A percentile compares a stretch with the other conserved stretches of the same genome.
phyloP scores from a whole-genome alignment of 2,797 vertebrate species.

The Melanotaenia parkinsoni region DNA sequence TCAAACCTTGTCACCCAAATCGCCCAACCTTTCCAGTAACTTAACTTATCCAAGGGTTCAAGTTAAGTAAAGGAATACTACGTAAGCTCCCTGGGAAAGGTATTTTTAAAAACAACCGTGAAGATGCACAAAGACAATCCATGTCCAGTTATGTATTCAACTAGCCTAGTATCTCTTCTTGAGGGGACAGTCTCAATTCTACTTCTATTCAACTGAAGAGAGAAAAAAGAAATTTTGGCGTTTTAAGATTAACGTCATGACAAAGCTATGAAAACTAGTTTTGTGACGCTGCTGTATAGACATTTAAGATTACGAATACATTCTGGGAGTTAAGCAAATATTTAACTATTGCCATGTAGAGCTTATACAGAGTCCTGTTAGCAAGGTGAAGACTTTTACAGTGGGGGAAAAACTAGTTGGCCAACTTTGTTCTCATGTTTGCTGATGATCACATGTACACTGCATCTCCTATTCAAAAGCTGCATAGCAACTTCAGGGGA shows the following conservation, averaged over 20 bases:
- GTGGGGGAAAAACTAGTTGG: not conserved
- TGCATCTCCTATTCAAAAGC: slow-evolving; percentile 7
- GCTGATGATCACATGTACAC: not conserved
- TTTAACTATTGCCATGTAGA: not conserved
- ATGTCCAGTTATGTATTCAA: not conserved
- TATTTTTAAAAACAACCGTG: not conserved
- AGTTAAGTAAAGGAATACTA: slow-evolving; percentile 14
- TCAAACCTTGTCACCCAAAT: slow-evolving; percentile 23
- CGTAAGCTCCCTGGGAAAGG: slow-evolving; percentile 15
- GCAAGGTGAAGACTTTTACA: slow-evolving; percentile 26
- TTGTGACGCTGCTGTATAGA: not conserved
- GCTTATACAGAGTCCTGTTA: slow-evolving; percentile 52
- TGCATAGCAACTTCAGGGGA: not conserved
- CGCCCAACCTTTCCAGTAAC: slow-evolving; percentile 13
- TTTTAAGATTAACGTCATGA: slow-evolving; percentile 8
- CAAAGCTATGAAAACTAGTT: slow-evolving; percentile 2
- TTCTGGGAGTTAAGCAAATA: not conserved
- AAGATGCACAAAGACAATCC: slow-evolving; percentile 13
- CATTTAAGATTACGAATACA: not conserved
- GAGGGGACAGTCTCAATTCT: not conserved
- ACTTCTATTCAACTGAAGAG: too few species aligned
- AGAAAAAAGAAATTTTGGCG: not conserved
- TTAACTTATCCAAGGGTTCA: slow-evolving; percentile 8
- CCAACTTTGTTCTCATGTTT: not conserved
- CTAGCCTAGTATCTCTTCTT: not conserved